Base-by-base conservation (phyloP, 92 coral and sea anemone species). In the Porites divaricata region DNA sequence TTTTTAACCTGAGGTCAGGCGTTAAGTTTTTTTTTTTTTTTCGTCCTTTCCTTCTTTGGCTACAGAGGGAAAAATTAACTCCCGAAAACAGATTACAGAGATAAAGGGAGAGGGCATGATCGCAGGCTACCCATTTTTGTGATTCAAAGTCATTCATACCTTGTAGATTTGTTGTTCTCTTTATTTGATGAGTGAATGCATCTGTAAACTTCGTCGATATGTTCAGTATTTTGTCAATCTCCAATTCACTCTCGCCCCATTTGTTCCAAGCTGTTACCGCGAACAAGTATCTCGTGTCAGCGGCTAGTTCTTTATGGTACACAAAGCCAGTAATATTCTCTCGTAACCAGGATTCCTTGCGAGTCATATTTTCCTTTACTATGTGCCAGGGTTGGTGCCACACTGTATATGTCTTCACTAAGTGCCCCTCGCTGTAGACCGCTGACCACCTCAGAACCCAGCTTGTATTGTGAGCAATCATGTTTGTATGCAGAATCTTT, bases 251-350 rank as follows among this genome's bases (percentile, higher is more conserved):
- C 17, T 71, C 86, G 9, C 86, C 86, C 86, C 86, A 81, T 48
- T 58, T 71, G 49, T 81, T 81, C 86, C 86, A 81, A 9, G 86
- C 86, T 12, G 86, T 81, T 17, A 81, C 86, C 16, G 61, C 78
- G 15, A 81, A 81, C 79, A 50, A 16, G 78, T 81, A 81, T 45
- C 59, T 22, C n/a, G 22, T 23, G 45, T 58, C 70, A 58, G 23
- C 79, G 24, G 68, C 63, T 45, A 81, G 78, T n/a, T 81, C 61
- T 24, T 49, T 59, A 54, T 5, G 52, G 54, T 73, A 83, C 63
- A 19, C 28, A 7, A 51, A 10, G 17, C 87, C 73, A 19, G 87
- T 83, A 25, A 72, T 35, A 23, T 83, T 83, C 51, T 83, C 50
- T 28, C 12, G 41, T 23, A 5, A 10, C 87, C 87, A 83, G n/a